Conservation (phyloP, 92 coral and sea anemone genomes). For the Palythoa heliodiscus region DNA sequence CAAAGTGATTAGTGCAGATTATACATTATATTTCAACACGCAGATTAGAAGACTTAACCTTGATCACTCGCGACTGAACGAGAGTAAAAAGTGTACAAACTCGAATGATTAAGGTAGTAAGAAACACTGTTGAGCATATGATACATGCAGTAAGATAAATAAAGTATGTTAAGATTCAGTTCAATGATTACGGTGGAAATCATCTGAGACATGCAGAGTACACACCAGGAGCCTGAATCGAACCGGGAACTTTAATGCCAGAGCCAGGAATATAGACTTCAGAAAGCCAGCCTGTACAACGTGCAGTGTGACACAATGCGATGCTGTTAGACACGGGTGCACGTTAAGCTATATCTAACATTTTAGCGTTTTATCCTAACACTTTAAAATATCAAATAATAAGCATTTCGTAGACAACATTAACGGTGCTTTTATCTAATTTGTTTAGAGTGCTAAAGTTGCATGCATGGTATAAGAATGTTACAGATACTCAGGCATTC, state of each 20-base stretch:
- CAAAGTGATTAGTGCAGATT: neutral
- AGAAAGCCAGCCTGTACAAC: constrained; percentile 89
- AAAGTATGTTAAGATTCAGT: constrained; percentile 2
- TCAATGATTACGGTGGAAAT: constrained; percentile 31
- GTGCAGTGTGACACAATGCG: constrained; percentile 47
- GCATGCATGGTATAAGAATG: neutral
- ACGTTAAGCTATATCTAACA: constrained; percentile 8
- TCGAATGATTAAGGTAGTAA: neutral
- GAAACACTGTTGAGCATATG: neutral
- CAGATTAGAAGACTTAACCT: neutral
- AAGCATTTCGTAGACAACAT: neutral
- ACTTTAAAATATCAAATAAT: neutral
- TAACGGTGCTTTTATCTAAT: neutral
- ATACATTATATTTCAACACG: neutral
- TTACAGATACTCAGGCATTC: constrained; percentile 4
- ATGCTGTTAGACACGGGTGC: constrained; percentile 50
- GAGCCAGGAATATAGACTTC: constrained; percentile 95
- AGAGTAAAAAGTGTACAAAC: neutral
- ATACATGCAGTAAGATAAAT: neutral
- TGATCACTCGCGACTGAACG: neutral
- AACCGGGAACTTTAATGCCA: constrained; percentile 99
- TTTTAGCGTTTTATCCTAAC: neutral
- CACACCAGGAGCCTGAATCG: constrained; percentile 99
- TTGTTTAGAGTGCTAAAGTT: neutral
- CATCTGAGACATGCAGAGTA: constrained; percentile 52